phyloP scores from a whole-genome alignment of 2,888 invertebrate species.

The Drosophila diplacantha region DNA sequence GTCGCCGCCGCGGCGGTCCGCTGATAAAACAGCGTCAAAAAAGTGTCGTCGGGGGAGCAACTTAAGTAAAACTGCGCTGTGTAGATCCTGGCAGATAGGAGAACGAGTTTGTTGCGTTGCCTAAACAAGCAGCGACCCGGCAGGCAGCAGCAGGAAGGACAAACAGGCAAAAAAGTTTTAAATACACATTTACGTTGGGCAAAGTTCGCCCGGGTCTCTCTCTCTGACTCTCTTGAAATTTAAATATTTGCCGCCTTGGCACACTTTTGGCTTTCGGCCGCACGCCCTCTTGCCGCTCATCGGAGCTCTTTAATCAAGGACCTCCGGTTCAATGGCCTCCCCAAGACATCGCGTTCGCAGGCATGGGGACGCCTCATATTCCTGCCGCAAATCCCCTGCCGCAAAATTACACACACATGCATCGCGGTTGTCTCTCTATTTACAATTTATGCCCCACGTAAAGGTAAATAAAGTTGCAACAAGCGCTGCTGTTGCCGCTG shows the following conservation, averaged over 20 bases:
- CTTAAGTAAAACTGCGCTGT: conserved; percentile 50
- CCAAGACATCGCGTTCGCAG: conserved; percentile 9
- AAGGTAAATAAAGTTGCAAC: conserved; percentile 66
- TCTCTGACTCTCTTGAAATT: conserved; percentile 8
- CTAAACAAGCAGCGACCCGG: conserved; percentile 25
- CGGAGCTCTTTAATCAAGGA: conserved; percentile 7
- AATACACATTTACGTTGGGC: conserved; percentile 32
- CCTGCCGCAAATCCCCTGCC: conserved; percentile 32
- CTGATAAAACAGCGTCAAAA: conserved; percentile 61
- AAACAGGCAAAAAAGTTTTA: conserved; percentile 32
- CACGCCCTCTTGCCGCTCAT: background rate
- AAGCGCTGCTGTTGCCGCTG: conserved; percentile 30
- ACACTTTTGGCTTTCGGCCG: conserved; percentile 12
- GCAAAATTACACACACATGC: conserved; percentile 26
- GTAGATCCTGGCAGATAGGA: conserved; percentile 14
- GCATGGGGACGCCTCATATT: conserved; percentile 30
- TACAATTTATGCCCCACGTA: conserved; percentile 61
- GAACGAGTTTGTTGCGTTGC: conserved; percentile 27
- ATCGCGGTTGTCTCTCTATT: conserved; percentile 55
- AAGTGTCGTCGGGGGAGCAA: conserved; percentile 68
- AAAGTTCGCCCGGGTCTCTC: conserved; percentile 12
- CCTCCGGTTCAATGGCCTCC: conserved; percentile 32
- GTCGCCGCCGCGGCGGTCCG: conserved; percentile 29
- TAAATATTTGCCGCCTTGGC: conserved; percentile 34
- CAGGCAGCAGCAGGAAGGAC: conserved; percentile 14